Evolutionary conservation across 1,140 invertebrate species (phyloP).

Genomic region (Carposina sasakii): DNA sequence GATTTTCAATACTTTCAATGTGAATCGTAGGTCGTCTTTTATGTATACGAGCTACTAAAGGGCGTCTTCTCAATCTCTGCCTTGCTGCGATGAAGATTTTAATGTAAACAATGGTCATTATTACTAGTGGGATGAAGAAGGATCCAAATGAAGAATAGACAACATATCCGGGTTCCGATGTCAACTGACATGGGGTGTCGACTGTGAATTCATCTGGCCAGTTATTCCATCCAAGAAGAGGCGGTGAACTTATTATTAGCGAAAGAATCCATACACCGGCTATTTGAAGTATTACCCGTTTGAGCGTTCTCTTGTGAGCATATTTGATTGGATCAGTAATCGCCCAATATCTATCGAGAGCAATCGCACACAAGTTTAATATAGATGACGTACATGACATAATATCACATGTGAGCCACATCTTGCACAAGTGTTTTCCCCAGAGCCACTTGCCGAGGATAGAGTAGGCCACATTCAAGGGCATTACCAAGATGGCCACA

Average conservation of each 20-base stretch:
- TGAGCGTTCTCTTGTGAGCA: conserved; percentile 91
- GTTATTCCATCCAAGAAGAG: conserved; percentile 95
- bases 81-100: conserved; percentile 92
- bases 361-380: conserved; percentile 94
- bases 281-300: conserved; percentile 89
- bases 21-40: conserved; percentile 46
- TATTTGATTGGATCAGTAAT: conserved; percentile 98
- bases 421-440: conserved; percentile 89
- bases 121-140: conserved; percentile 93
- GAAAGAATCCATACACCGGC: conserved; percentile 92
- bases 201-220: conserved; percentile 84
- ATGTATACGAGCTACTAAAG: conserved; percentile 80
- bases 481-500: conserved; percentile 95
- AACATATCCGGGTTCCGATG: conserved; percentile 87
- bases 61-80: conserved; percentile 80
- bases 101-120: conserved; percentile 94
- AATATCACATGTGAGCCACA: conserved; percentile 96
- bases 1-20: too few relatives aligned
- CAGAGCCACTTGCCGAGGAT: conserved; percentile 89
- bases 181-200: conserved; percentile 80
- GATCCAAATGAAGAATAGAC: conserved; percentile 94
- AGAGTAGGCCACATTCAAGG: conserved; percentile 93
- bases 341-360: conserved; percentile 91
- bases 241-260: conserved; percentile 92
- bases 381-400: conserved; percentile 96